phyloP scores from a whole-genome alignment of 2,888 invertebrate species.

The Epirrhoe alternata region DNA sequence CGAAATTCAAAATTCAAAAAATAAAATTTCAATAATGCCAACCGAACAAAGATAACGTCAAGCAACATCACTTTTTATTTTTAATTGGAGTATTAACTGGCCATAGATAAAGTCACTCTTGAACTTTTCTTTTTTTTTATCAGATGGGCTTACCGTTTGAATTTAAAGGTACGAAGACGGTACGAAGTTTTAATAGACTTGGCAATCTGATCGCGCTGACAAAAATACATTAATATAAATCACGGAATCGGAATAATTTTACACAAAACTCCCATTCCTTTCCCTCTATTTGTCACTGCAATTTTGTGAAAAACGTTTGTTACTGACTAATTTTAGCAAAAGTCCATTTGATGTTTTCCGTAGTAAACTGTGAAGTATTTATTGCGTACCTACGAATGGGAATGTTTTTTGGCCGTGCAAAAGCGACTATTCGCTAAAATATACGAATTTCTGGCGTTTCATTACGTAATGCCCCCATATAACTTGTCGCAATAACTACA shows the following conservation, averaged over 20 bases:
- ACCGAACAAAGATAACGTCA: conserved; percentile 60
- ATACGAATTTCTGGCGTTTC: conserved; percentile 55
- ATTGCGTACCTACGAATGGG: conserved; percentile 32
- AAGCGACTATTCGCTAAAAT: conserved; percentile 37
- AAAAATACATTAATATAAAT: conserved; percentile 72
- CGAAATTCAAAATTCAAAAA: conserved; percentile 48
- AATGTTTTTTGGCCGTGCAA: conserved; percentile 37
- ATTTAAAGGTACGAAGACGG: conserved; percentile 79
- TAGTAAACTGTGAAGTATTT: conserved; percentile 37
- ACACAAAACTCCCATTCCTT: conserved; percentile 28
- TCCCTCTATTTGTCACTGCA: conserved; percentile 38
- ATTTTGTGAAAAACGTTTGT: conserved; percentile 32
- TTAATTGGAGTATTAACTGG: conserved; percentile 82
- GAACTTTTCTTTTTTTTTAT: conserved; percentile 72
- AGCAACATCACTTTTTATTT: conserved; percentile 75
- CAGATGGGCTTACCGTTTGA: conserved; percentile 83
- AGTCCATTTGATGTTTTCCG: conserved; percentile 36
- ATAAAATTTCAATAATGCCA: conserved; percentile 54
- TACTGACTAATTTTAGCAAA: conserved; percentile 34
- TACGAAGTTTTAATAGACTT: conserved; percentile 83
- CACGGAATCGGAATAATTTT: conserved; percentile 41
- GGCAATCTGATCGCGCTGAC: conserved; percentile 73
- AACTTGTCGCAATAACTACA: conserved; percentile 44
- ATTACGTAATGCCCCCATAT: conserved; percentile 54
- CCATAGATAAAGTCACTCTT: conserved; percentile 79